Evolutionary conservation across 2,113 vertebrate genomes (phyloP).

Genomic region (Charadrius vociferus): DNA sequence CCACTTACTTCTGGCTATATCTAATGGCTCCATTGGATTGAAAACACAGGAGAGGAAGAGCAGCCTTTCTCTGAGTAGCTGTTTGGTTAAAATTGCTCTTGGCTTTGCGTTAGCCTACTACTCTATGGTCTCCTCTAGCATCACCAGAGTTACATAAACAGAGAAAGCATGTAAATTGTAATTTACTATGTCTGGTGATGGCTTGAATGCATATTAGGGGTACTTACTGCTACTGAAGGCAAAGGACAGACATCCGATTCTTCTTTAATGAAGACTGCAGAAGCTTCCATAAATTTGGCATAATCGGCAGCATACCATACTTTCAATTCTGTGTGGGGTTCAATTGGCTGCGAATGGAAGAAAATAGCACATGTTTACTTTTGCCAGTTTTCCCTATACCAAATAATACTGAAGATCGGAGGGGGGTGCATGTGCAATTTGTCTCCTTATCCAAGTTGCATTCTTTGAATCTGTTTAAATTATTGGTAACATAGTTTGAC

Average conservation of each 20-base stretch:
- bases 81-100: background rate
- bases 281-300: conserved; percentile 50
- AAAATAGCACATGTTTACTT: background rate
- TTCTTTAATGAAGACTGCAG: conserved; percentile 45
- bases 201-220: background rate
- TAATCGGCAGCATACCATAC: conserved; percentile 55
- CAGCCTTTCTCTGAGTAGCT: background rate
- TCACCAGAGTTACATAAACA: background rate
- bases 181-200: background rate
- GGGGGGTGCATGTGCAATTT: background rate
- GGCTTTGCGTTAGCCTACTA: background rate
- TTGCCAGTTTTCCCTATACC: background rate
- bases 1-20: background rate
- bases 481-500: background rate
- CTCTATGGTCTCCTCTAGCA: background rate
- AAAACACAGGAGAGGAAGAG: background rate
- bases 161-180: background rate
- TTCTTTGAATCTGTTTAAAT: conserved; percentile 41
- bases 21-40: background rate
- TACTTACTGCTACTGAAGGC: conserved; percentile 7
- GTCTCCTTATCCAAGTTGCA: background rate
- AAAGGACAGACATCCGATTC: conserved; percentile 35
- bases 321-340: conserved; percentile 50
- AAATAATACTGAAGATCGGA: background rate
- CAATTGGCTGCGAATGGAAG: background rate